phyloP scores from a whole-genome alignment of 2,797 vertebrate species.

The Rousettus madagascariensis region DNA sequence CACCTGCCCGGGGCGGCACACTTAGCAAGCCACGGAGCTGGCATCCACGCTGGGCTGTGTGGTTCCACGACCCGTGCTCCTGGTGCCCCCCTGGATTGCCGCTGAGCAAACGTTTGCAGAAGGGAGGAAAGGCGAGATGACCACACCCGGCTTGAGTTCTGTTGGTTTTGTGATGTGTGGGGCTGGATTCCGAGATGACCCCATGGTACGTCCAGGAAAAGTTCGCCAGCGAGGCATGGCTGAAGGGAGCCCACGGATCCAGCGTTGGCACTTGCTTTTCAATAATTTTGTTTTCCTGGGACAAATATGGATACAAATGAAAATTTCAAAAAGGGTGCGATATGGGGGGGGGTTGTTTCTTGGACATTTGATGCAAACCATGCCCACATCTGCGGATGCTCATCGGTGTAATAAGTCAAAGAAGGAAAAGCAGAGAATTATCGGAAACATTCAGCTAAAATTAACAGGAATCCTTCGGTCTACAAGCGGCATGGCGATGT shows the following conservation, averaged over 20 bases:
- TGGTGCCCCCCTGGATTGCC: background rate
- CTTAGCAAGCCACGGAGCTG: background rate
- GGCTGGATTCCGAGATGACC: background rate
- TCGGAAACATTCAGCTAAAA: background rate
- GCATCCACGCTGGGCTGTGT: background rate
- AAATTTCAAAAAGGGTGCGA: background rate
- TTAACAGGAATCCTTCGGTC: background rate
- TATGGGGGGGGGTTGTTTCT: background rate
- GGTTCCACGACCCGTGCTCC: background rate
- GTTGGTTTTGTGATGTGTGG: background rate
- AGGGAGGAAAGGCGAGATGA: background rate
- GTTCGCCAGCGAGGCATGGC: background rate
- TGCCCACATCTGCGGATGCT: background rate
- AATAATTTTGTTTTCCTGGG: background rate
- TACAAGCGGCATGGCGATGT: background rate
- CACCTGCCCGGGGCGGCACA: background rate
- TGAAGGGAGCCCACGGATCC: rapidly evolving
- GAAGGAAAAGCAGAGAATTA: background rate
- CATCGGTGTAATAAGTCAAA: background rate
- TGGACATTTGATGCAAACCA: background rate
- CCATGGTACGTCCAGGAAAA: rapidly evolving
- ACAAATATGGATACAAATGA: background rate
- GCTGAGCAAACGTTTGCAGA: background rate
- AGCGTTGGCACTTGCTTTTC: background rate
- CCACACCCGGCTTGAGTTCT: background rate